Base-by-base conservation (phyloP, 2,113 vertebrate genomes). In the Austrofundulus limnaeus region DNA sequence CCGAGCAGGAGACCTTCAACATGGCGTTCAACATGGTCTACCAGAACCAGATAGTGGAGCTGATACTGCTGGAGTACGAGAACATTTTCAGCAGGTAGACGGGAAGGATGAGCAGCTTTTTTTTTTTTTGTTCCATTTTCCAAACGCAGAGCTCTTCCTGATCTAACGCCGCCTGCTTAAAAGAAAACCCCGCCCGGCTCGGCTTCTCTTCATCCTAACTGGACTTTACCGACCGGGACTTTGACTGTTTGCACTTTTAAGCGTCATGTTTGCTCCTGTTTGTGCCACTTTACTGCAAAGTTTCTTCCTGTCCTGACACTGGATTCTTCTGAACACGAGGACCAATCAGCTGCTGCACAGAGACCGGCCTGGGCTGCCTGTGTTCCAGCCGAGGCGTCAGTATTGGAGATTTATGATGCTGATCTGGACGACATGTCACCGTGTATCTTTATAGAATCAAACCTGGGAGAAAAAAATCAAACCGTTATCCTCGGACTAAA, bases 11-110 rank as follows among this genome's bases (percentile, higher is more conserved):
- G 89, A 95, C 92, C 75, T 90, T 88, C 72, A 97, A 97, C 78
- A 98, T 98, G 87, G 97, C 96, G 1, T 89, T 98, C 67, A 95
- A 98, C 87, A 98, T 96, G 64, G 93, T 99, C 0, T 99, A 99
- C 84, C 96, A 98, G 89, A 99, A 98, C 89, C 97, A 99, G 91
- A 98, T 98, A 50, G 97, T 99, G 77, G 97, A 99, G 74, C 91
- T 99, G 48, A 94, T 98, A 72, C 90, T 99, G 34, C 87, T 95
- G 74, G 96, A 98, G 85, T 87, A 95, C 52, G 95, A 93, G 82
- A 92, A 90, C 53, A 85, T 98, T 84, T 98, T 98, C 6, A 92
- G 94, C 81, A 87, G 88, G 89, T 92, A 93, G 87, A 77, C 50
- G 17, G 16, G n/a, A 58, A 20, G 68, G 67, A 61, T n/a, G 55